phyloP scores from a whole-genome alignment of 2,797 vertebrate genomes.

The Heteromormyrus szaboi region DNA sequence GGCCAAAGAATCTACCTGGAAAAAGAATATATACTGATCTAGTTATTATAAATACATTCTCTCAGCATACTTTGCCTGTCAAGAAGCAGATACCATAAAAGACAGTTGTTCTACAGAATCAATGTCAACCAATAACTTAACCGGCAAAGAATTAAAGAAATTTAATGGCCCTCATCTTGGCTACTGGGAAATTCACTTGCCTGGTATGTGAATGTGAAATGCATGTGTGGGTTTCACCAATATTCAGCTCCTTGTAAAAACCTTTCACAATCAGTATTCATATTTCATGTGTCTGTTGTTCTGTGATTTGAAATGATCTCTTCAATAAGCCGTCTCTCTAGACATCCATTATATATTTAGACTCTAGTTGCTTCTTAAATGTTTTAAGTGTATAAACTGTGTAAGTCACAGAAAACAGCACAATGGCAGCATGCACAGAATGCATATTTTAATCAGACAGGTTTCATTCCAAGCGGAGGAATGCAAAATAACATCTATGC shows the following conservation, averaged over 20 bases:
- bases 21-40: neutral
- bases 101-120: constrained; percentile 8
- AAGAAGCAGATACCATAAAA: neutral
- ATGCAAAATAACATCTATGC: neutral
- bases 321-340: neutral
- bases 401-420: neutral
- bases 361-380: neutral
- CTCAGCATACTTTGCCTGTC: neutral
- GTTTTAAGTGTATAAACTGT: neutral
- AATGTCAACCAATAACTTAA: constrained; percentile 3
- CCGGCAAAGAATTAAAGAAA: neutral
- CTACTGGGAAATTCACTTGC: neutral
- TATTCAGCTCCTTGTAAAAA: neutral
- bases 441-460: neutral
- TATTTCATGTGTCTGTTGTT: neutral
- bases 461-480: neutral
- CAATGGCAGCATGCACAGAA: neutral
- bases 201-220: neutral
- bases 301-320: neutral
- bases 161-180: neutral
- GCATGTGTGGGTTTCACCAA: neutral
- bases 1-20: neutral
- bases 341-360: neutral
- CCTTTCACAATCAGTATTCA: neutral
- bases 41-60: neutral